Percentiles rank a stretch among this genome's conserved stretches.
Conservation (phyloP, 2,113 vertebrate species). For the Isurus oxyrinchus region DNA sequence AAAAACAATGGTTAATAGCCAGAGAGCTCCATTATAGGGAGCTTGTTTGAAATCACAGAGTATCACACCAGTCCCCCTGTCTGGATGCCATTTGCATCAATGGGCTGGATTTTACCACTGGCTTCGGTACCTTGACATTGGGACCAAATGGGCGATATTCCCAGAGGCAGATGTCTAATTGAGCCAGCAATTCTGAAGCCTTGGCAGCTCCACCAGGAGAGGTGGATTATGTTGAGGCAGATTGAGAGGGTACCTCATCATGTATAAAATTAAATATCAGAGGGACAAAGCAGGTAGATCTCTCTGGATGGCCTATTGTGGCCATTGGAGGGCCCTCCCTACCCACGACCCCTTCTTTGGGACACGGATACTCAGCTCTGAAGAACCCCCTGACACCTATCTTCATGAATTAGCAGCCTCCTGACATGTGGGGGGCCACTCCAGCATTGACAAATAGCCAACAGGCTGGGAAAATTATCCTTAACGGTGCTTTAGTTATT, state of each 20-base stretch:
- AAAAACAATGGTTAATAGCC: not conserved
- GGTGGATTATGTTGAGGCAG: too few species aligned
- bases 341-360: not conserved
- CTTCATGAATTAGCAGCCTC: not conserved
- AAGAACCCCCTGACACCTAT: not conserved
- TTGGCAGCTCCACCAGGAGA: not conserved
- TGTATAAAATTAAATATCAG: too few species aligned
- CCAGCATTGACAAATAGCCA: too few species aligned
- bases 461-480: not conserved
- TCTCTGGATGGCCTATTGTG: not conserved
- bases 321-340: not conserved
- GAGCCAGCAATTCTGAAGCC: not conserved
- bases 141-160: not conserved
- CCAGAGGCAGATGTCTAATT: not conserved
- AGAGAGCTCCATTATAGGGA: not conserved
- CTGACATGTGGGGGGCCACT: not conserved
- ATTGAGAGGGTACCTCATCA: too few species aligned
- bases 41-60: not conserved
- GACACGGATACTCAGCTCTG: not conserved
- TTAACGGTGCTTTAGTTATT: not conserved
- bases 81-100: not conserved
- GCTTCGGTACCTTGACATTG: not conserved
- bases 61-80: not conserved
- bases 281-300: not conserved
- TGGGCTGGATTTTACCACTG: not conserved